phyloP scores from a whole-genome alignment of 2,888 invertebrate species.

The Caenorhabditis uteleia region DNA sequence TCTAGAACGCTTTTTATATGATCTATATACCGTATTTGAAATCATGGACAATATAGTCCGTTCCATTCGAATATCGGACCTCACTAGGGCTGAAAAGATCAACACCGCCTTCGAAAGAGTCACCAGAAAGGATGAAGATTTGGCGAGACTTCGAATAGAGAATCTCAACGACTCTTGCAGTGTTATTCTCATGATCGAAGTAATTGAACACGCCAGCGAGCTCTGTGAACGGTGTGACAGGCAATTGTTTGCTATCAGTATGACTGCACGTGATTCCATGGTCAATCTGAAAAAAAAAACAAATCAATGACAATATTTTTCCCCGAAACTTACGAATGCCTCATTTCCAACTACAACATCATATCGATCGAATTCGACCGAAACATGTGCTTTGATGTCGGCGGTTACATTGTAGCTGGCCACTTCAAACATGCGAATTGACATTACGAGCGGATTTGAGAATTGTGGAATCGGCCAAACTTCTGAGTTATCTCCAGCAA shows the following conservation, averaged over 20 bases:
- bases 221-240: conserved; percentile 16
- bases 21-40: conserved; percentile 16
- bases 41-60: conserved; percentile 36
- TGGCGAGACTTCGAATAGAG: conserved; percentile 17
- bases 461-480: conserved; percentile 4
- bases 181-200: conserved; percentile 9
- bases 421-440: conserved; percentile 27
- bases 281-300: conserved; percentile 6
- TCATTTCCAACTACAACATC: conserved; percentile 15
- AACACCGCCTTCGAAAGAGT: conserved; percentile 11
- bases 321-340: not conserved
- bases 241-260: not conserved
- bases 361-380: conserved; percentile 29
- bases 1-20: not conserved
- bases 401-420: conserved; percentile 6
- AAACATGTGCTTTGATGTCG: conserved; percentile 6
- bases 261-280: conserved; percentile 25
- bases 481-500: conserved; percentile 16
- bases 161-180: conserved; percentile 15
- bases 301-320: not conserved
- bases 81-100: not conserved
- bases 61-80: conserved; percentile 5
- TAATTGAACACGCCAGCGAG: conserved; percentile 18
- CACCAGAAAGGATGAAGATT: conserved; percentile 19
- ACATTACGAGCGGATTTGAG: conserved; percentile 27